Evolutionary conservation across 2,888 invertebrate genomes (phyloP), one percentile per base, ranked within the genome.

Genomic region (Ochlodes sylvanus): DNA sequence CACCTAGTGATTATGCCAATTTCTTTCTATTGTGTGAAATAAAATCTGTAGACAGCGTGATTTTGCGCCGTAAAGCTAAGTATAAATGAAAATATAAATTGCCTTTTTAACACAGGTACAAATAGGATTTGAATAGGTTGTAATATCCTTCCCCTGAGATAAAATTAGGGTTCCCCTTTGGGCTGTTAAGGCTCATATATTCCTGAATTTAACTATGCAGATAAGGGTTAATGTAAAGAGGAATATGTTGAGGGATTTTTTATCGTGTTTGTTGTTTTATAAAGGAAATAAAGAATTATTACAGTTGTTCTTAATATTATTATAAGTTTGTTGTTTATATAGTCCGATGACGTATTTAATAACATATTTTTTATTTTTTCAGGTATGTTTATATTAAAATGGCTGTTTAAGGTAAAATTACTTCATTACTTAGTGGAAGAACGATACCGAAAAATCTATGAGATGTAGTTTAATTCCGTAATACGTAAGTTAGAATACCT

Each of bases 121-220:
- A 67, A 67, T 67, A 67, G 67, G 55, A 55, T 60, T 67, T 60
- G 67, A 66, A 67, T 67, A 61, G 67, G 67, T 61, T 67, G 60
- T 67, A 61, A 61, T 67, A 67, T 55, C 55, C 38, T 67, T 61
- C 60, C 66, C 60, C 66, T 55, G 66, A 67, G 66, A 67, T 67
- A 58, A 67, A 67, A 67, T 67, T 67, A 67, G 66, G 60, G 60
- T 54, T 61, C 60, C 54, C 60, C 19, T 41, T 54, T 19, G 66
- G 54, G 60, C 44, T 60, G 42, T 60, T 44, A 66, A 66, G 32
- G 60, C 60, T 55, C 60, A 55, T 66, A 61, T 55, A 66, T 66
- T 60, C 44, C 44, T 44, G 54, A 44, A 60, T 66, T 66, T 54
- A 66, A 60, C 54, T 61, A 66, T 66, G 58, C 44, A 54, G 52